Base-by-base conservation (phyloP, 2,113 vertebrate genomes). In the Zingel zingel region DNA sequence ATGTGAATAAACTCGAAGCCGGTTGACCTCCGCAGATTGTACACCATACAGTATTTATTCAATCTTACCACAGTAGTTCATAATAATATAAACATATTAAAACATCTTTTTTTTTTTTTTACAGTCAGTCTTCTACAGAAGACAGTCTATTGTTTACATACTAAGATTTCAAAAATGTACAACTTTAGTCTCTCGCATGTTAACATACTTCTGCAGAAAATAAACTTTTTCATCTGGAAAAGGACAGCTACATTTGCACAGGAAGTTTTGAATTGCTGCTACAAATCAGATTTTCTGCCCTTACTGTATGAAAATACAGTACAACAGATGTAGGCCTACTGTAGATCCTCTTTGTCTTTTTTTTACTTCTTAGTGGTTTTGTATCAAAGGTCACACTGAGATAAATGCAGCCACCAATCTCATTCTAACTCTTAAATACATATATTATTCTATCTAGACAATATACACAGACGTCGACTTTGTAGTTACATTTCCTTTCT, bases 121-220 rank as follows among this genome's bases (percentile, higher is more conserved):
- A 95, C 96, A 21, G 65, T 69, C 27, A 92, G 91, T 87, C 93
- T 89, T 93, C 90, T 94, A 88, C 89, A 91, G 81, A 90, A 92
- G 93, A 95, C 90, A 94, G 83, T 83, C 84, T 78, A 74, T 74
- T 93, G 93, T 94, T 87, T 90, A 94, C 93, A 89, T 86, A 88
- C 84, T 82, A 33, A 83, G 45, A 51, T 62, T 86, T 90, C 45
- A 88, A 87, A 84, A 94, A 93, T 93, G 45, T 94, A 94, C 94
- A 92, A 23, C 36, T 76, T 82, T 75, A 77, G 25, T 73, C 47
- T 82, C 25, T 74, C 45, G 71, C 14, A 11, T 72, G 25, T 87
- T 70, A 53, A 83, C 47, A 13, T 33, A 33, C 1, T 63, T 45
- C 1, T 25, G 25, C 73, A 30, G 51, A 58, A 83, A 64, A 48